phyloP scores from a whole-genome alignment of 2,888 invertebrate genomes.

The Junonia oenone region DNA sequence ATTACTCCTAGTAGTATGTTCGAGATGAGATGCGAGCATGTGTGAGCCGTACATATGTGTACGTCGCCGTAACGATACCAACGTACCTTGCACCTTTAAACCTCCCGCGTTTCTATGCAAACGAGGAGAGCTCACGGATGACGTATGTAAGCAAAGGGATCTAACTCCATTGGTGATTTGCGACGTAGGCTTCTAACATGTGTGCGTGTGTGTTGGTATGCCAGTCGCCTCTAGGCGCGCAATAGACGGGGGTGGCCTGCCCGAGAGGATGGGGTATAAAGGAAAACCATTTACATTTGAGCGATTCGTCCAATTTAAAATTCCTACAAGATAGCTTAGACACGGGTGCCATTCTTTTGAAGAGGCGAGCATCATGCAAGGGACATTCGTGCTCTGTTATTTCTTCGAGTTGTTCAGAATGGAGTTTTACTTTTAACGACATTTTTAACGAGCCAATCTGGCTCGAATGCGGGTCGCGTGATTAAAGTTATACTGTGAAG shows the following conservation, averaged over 20 bases:
- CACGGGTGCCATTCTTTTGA: conserved; percentile 79
- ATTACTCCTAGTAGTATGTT: conserved; percentile 71
- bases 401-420: conserved; percentile 37
- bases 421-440: conserved; percentile 51
- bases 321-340: conserved; percentile 80
- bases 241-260: conserved; percentile 75
- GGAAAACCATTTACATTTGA: conserved; percentile 82
- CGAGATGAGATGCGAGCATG: conserved; percentile 68
- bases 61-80: conserved; percentile 67
- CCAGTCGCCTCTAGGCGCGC: conserved; percentile 78
- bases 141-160: conserved; percentile 65
- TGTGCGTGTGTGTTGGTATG: conserved; percentile 76
- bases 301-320: conserved; percentile 82
- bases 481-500: neutral
- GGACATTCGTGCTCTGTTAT: conserved; percentile 51
- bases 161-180: conserved; percentile 60
- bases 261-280: conserved; percentile 78
- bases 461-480: conserved; percentile 11
- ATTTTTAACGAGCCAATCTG: conserved; percentile 35
- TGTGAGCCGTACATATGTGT: conserved; percentile 56
- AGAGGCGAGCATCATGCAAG: conserved; percentile 67
- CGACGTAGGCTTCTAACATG: conserved; percentile 61
- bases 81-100: conserved; percentile 42
- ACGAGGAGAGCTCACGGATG: conserved; percentile 51
- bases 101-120: conserved; percentile 52